Evolutionary conservation across 2,797 vertebrate species (phyloP).

Genomic region (Thaleichthys pacificus): DNA sequence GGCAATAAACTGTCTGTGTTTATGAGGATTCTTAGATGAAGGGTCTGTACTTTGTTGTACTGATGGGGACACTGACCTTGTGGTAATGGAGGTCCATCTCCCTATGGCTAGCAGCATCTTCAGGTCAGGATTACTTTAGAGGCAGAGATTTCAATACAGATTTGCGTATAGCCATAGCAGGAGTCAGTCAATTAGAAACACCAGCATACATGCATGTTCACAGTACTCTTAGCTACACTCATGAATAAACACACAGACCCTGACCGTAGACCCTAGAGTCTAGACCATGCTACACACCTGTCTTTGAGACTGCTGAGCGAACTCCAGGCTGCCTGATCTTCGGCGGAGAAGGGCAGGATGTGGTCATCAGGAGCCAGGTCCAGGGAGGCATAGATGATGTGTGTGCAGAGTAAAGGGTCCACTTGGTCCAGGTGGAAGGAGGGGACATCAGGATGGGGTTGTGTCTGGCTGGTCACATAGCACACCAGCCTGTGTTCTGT

Average conservation of each 20-base stretch:
- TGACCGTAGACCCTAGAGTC: background rate
- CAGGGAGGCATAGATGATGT: conserved; percentile 14
- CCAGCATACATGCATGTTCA: background rate
- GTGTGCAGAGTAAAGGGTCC: conserved; percentile 16
- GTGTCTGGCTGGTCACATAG: conserved; percentile 6
- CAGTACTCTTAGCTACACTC: background rate
- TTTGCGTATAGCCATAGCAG: background rate
- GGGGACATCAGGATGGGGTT: background rate
- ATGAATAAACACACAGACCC: background rate
- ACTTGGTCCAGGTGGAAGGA: conserved; percentile 15
- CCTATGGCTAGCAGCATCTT: conserved; percentile 15
- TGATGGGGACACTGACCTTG: background rate
- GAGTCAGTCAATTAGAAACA: background rate
- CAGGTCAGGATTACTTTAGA: conserved; percentile 4
- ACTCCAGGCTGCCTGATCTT: background rate
- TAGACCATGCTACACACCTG: background rate
- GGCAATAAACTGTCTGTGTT: background rate
- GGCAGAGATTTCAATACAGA: background rate
- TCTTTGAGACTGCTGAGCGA: conserved; percentile 2
- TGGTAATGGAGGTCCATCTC: background rate
- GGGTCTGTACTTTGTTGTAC: background rate
- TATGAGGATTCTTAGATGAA: background rate
- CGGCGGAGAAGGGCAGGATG: background rate
- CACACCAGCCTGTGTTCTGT: conserved; percentile 17
- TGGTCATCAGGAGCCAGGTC: conserved; percentile 9